Evolutionary conservation across 2,113 vertebrate species (phyloP).

Genomic region (Egretta garzetta): DNA sequence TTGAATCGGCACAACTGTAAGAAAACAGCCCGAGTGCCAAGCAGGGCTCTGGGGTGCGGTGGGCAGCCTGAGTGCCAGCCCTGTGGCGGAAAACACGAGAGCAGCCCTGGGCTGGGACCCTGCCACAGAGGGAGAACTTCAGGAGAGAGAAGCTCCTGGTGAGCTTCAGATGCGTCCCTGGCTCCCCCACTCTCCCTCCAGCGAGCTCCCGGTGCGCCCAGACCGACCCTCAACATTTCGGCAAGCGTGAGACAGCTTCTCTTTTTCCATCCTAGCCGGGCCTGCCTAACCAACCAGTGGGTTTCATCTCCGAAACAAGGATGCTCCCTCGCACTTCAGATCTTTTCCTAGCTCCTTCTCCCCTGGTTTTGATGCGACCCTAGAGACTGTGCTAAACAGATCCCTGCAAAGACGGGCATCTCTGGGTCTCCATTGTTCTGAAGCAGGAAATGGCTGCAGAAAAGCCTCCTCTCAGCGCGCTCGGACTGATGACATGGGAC

Average conservation of each 20-base stretch:
- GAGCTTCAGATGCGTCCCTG: neutral
- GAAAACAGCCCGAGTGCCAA: neutral
- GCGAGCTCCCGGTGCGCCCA: neutral
- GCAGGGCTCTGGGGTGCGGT: fast-evolving
- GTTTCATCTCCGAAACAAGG: neutral
- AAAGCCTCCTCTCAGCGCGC: constrained; percentile 20
- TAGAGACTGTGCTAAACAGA: neutral
- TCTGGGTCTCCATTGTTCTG: constrained; percentile 23
- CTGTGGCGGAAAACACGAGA: neutral
- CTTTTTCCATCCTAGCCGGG: neutral
- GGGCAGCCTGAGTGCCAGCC: neutral
- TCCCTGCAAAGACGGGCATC: neutral
- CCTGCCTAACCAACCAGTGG: neutral
- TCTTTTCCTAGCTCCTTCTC: neutral
- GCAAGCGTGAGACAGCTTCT: neutral
- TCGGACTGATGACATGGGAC: neutral
- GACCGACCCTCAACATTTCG: neutral
- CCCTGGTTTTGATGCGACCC: neutral
- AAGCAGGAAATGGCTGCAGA: constrained; percentile 15
- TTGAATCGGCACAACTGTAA: neutral
- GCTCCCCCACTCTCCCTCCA: neutral
- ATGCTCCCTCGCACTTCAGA: neutral
- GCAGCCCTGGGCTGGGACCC: neutral
- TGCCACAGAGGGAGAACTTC: neutral
- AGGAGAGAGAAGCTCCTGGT: neutral